Evolutionary conservation across 2,888 invertebrate genomes (phyloP).

Genomic region (Digitonthophagus gazella): DNA sequence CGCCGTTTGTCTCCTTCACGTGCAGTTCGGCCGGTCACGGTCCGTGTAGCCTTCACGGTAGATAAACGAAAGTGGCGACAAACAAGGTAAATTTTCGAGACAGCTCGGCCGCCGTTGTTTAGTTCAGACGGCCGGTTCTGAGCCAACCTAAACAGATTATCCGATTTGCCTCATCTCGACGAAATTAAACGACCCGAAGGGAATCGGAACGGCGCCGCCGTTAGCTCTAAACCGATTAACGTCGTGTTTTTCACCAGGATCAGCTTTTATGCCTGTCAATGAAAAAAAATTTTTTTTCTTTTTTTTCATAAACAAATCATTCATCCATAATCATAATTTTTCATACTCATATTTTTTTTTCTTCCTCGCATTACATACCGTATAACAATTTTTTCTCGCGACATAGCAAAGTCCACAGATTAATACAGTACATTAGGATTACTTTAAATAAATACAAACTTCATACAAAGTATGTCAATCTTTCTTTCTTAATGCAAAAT

Average conservation of each 20-base stretch:
- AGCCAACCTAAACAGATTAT: conserved; percentile 28
- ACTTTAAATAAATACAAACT: no score
- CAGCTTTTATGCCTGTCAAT: neutral
- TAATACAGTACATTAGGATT: no score
- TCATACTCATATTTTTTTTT: no score
- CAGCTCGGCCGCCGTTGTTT: conserved; percentile 21
- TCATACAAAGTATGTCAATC: no score
- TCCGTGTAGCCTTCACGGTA: conserved; percentile 20
- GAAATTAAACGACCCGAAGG: conserved; percentile 22
- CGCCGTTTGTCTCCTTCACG: neutral
- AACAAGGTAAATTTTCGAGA: conserved; percentile 24
- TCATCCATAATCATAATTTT: no score
- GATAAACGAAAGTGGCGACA: conserved; percentile 22
- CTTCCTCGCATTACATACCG: no score
- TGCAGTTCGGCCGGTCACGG: conserved; percentile 12
- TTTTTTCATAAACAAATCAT: no score
- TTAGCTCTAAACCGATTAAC: conserved; percentile 11
- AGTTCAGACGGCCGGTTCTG: conserved; percentile 20
- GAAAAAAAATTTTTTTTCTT: neutral
- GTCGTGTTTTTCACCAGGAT: neutral
- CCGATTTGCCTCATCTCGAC: conserved; percentile 23
- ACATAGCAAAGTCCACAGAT: no score
- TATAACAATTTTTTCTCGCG: no score
- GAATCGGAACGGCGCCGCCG: conserved; percentile 3
- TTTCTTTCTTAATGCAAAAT: no score